These are phyloP conservation scores for Anoplius nigerrimus DNA, from an alignment of 2,888 invertebrate species.

Conservation along the genomic window DNA sequence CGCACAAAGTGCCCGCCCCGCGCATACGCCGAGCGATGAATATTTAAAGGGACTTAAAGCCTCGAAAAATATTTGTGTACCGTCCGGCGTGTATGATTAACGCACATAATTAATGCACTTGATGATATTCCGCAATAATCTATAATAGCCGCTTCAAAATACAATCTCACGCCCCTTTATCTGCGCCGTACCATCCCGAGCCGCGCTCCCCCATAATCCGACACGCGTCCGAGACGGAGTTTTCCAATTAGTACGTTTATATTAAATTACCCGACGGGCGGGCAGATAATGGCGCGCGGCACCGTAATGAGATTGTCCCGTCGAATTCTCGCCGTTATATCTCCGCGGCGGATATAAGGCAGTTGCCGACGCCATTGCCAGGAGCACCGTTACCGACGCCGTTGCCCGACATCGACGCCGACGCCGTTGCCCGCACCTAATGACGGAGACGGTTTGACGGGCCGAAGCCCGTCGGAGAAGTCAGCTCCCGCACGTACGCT, in stretches of 20 bases:
- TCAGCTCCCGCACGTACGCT: constrained; percentile 36
- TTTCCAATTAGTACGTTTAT: constrained; percentile 66
- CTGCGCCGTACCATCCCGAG: background rate
- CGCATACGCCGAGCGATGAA: too few relatives aligned
- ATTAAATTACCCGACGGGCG: constrained; percentile 61
- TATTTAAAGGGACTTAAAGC: too few relatives aligned
- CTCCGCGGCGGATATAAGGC: constrained; percentile 44
- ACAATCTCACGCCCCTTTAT: background rate
- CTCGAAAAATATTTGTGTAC: too few relatives aligned
- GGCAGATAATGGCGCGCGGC: constrained; percentile 58
- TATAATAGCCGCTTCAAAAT: background rate
- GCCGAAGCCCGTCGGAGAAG: constrained; percentile 32
- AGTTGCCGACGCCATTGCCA: constrained; percentile 19
- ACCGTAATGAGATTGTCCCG: constrained; percentile 58
- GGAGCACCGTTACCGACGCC: too few relatives aligned
- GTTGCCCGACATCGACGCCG: too few relatives aligned
- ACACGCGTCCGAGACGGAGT: constrained; percentile 57
- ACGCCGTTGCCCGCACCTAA: constrained; percentile 37
- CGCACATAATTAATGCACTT: too few relatives aligned
- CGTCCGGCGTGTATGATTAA: too few relatives aligned
- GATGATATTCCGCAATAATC: constrained; percentile 1
- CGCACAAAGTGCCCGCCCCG: too few relatives aligned
- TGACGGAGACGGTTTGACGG: constrained; percentile 46
- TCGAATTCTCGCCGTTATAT: constrained; percentile 54
- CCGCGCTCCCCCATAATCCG: constrained; percentile 32